A percentile compares a stretch with the other conserved stretches of the same genome.
phyloP scores from a whole-genome alignment of 2,113 vertebrate species.

The pig (Sus scrofa) region DNA sequence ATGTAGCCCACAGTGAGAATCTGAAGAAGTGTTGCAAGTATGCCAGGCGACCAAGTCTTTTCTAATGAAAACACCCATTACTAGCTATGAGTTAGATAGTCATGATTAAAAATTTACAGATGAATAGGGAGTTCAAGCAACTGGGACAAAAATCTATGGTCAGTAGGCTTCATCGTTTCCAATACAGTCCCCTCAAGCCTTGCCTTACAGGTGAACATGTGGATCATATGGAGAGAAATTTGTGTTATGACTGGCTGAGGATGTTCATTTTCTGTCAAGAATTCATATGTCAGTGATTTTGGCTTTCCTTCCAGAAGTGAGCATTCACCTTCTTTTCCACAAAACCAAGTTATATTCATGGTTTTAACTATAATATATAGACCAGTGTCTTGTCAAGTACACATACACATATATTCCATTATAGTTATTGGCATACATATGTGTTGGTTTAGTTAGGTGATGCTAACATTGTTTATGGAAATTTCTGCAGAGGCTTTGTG shows the following conservation, averaged over 20 bases:
- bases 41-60: not conserved
- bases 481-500: not conserved
- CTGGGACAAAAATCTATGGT: not conserved
- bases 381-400: not conserved
- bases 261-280: not conserved
- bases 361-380: not conserved
- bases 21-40: not conserved
- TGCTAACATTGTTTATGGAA: not conserved
- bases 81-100: not conserved
- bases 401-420: not conserved
- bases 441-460: not conserved
- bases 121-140: not conserved
- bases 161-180: not conserved
- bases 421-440: not conserved
- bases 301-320: not conserved
- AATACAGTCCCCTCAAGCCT: not conserved
- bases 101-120: not conserved
- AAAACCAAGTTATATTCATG: not conserved
- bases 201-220: not conserved
- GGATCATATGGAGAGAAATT: not conserved
- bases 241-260: not conserved
- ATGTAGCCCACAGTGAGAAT: not conserved
- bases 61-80: not conserved
- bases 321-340: not conserved
- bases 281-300: not conserved